Evolutionary conservation across 2,888 invertebrate species (phyloP).

Genomic region (Drosophila nr. medialis): DNA sequence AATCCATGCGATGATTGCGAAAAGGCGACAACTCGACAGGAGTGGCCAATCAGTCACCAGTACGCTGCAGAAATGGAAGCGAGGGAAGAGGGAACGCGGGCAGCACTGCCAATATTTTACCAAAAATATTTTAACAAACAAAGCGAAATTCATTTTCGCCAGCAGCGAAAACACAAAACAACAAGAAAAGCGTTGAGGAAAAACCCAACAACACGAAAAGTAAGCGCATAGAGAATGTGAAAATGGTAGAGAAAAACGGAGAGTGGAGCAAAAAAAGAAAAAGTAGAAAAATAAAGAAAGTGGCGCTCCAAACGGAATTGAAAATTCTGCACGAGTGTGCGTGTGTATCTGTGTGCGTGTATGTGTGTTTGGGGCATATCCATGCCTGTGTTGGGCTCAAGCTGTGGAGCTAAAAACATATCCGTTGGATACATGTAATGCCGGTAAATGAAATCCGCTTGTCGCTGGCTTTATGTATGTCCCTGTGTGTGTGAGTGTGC

Average conservation of each 20-base stretch:
- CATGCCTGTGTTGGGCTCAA: constrained; percentile 68
- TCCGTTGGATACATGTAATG: constrained; percentile 80
- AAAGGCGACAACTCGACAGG: constrained; percentile 46
- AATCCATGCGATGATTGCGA: constrained; percentile 42
- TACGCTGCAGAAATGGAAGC: constrained; percentile 10
- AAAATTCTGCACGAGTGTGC: constrained; percentile 63
- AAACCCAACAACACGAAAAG: constrained; percentile 26
- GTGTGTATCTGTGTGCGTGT: constrained; percentile 31
- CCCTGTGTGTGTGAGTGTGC: constrained; percentile 14
- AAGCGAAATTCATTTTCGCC: constrained; percentile 73
- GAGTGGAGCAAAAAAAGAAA: constrained; percentile 17
- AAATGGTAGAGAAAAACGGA: constrained; percentile 29
- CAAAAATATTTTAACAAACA: constrained; percentile 72
- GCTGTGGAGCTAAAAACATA: constrained; percentile 74
- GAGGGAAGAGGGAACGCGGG: background rate
- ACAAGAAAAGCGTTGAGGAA: constrained; percentile 2
- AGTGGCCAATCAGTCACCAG: constrained; percentile 70
- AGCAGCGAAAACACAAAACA: constrained; percentile 10
- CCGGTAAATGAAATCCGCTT: constrained; percentile 82
- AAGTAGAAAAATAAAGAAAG: constrained; percentile 33
- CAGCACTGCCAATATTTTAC: constrained; percentile 68
- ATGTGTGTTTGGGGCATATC: constrained; percentile 61
- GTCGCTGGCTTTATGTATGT: constrained; percentile 55
- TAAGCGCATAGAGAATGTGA: constrained; percentile 35
- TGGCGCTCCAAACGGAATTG: constrained; percentile 81